These are phyloP conservation scores for Griposia aprilina DNA, from an alignment of 2,888 invertebrate species.

Conservation along the genomic window DNA sequence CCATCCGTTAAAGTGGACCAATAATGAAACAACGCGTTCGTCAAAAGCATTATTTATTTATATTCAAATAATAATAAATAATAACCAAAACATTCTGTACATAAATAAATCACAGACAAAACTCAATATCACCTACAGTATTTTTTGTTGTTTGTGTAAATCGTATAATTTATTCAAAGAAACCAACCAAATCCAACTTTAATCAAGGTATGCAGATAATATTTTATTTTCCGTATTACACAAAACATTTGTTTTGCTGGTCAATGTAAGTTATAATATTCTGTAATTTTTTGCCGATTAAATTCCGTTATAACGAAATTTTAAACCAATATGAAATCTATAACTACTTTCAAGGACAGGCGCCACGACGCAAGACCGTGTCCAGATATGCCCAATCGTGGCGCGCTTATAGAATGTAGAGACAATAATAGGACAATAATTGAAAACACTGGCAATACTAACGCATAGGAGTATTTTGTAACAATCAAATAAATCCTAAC, in stretches of 20 bases:
- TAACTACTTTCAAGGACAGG: neutral
- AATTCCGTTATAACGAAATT: neutral
- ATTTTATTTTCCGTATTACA: neutral
- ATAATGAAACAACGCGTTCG: slow-evolving; percentile 24
- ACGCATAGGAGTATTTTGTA: neutral
- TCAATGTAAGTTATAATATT: neutral
- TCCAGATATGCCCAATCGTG: neutral
- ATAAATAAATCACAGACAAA: slow-evolving; percentile 72
- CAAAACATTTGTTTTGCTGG: neutral
- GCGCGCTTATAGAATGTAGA: neutral
- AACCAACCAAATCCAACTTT: neutral
- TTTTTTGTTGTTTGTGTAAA: slow-evolving; percentile 11
- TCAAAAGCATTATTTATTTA: slow-evolving; percentile 69
- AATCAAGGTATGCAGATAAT: neutral
- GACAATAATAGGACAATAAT: neutral
- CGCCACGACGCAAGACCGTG: neutral
- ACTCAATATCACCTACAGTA: slow-evolving; percentile 40
- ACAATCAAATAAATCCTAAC: neutral
- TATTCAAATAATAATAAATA: slow-evolving; percentile 63
- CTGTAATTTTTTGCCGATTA: no score
- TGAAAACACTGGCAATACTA: neutral
- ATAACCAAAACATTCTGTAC: slow-evolving; percentile 62
- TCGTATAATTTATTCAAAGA: neutral
- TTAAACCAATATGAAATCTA: no score
- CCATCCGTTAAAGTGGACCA: neutral